A percentile compares a stretch with the other conserved stretches of the same genome.
These are phyloP conservation scores for Oncorhynchus clarkii DNA, from an alignment of 2,113 vertebrate genomes.

Conservation along the genomic window DNA sequence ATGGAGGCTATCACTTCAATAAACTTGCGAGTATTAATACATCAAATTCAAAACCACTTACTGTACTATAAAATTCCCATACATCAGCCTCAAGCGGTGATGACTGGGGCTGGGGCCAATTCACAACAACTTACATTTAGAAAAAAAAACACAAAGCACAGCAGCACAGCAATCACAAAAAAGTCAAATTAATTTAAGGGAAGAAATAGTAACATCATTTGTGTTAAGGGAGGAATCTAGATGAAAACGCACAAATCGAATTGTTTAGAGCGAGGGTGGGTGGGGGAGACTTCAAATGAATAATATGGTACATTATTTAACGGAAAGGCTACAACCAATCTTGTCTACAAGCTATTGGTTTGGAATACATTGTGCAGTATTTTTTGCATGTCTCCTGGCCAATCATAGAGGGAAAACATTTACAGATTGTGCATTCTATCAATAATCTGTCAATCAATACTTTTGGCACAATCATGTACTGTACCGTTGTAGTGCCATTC, in stretches of 20 bases:
- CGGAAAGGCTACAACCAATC: constrained; percentile 44
- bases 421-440: too few species aligned
- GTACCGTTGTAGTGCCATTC: too few species aligned
- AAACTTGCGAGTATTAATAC: constrained; percentile 44
- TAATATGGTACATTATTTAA: constrained; percentile 59
- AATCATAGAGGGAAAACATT: background rate
- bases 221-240: constrained; percentile 48
- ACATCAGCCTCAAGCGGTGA: constrained; percentile 33
- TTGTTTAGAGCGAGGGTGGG: constrained; percentile 41
- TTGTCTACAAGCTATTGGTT: constrained; percentile 50
- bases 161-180: constrained; percentile 10
- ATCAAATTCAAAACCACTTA: constrained; percentile 55
- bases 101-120: constrained; percentile 21
- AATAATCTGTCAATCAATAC: background rate
- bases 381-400: constrained; percentile 39
- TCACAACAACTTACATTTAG: constrained; percentile 38
- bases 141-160: constrained; percentile 17
- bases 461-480: background rate
- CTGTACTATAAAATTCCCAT: constrained; percentile 59
- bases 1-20: constrained; percentile 48
- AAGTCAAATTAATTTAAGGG: constrained; percentile 40
- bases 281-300: constrained; percentile 52
- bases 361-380: constrained; percentile 43
- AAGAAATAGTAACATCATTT: constrained; percentile 56
- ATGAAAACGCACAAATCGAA: constrained; percentile 54